Base-by-base conservation (phyloP, 2,797 vertebrate species). In the Myotis findleyi region DNA sequence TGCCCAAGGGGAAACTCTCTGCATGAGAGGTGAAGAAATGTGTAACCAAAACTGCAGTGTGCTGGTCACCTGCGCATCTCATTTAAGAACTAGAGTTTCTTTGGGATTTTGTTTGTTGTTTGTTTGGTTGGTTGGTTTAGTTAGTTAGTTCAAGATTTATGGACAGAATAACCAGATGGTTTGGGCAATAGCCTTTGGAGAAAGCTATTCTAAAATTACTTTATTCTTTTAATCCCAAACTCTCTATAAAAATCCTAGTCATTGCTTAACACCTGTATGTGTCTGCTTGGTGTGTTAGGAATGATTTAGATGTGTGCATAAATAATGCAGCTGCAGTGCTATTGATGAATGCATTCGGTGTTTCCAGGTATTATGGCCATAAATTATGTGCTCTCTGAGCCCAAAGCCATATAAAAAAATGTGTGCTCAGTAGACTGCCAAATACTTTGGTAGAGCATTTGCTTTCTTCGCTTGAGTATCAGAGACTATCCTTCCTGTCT, bases 31-130 rank as follows among this genome's bases (percentile, higher is more conserved):
- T 30, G 16, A 91, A 95, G 87, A 85, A 71, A 85, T 51, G 8
- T 51, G 38, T 68, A 72, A 51, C 66, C 85, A 51, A 71, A 80
- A 69, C 53, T 64, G 96, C 95, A 97, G 97, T 30, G 94, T 97
- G 96, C 97, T 97, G 97, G 96, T 91, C 97, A 97, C 96, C 96
- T 97, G 97, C 83, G 84, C 90, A 88, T 95, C 89, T 95, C 92
- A 83, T 55, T 81, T 82, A 91, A 89, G 64, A 94, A 66, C 66
- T 83, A 92, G 89, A 57, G 20, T 94, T 93, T 94, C 64, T 96
- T 87, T 75, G 30, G 41, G 41, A 30, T 23, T 79, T 25, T 59
- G 95, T 81, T 49, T 27, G 1, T 86, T 55, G 47, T 51, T 72
- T 47, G 27, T 7, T 93, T 79, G 30, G 18, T 90, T 93, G 21